Percentiles rank a stretch among this genome's conserved stretches.
phyloP scores from a whole-genome alignment of 2,888 invertebrate genomes.

The Acholoe squamosa region DNA sequence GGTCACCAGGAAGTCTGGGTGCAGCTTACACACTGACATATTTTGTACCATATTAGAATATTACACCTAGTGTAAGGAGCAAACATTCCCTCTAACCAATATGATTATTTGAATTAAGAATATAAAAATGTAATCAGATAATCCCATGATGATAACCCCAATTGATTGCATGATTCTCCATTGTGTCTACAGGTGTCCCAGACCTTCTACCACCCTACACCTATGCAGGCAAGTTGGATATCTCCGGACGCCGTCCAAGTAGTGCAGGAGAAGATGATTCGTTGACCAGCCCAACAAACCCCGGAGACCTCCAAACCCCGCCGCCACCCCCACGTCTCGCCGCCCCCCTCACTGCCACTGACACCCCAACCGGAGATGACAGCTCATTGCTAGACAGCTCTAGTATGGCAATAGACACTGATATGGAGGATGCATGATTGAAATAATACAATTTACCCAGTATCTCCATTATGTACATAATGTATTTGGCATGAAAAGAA shows the following conservation, averaged over 20 bases:
- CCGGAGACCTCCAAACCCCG: not conserved
- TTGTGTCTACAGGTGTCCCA: constrained; percentile 54
- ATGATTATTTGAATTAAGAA: too few relatives aligned
- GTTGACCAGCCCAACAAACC: not conserved
- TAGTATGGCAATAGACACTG: constrained; percentile 68
- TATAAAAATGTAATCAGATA: too few relatives aligned
- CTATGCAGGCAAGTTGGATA: constrained; percentile 62
- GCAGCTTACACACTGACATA: too few relatives aligned
- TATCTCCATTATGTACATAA: too few relatives aligned
- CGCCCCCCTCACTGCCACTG: not conserved
- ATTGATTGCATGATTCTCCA: too few relatives aligned
- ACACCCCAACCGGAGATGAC: not conserved
- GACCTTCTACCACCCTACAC: constrained; percentile 57
- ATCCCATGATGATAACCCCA: too few relatives aligned
- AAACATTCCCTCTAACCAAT: too few relatives aligned
- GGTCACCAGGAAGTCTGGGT: too few relatives aligned
- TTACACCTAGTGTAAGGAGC: too few relatives aligned
- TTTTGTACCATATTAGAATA: too few relatives aligned
- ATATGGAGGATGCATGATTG: constrained; percentile 64
- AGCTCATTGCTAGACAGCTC: constrained; percentile 57
- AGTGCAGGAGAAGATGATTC: not conserved
- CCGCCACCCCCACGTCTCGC: not conserved
- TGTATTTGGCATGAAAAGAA: too few relatives aligned
- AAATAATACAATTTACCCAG: too few relatives aligned
- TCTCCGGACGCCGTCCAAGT: not conserved